Percentiles rank a stretch among this genome's conserved stretches.
phyloP scores from a whole-genome alignment of 1,140 invertebrate genomes.

The Drosophila sproati region DNA sequence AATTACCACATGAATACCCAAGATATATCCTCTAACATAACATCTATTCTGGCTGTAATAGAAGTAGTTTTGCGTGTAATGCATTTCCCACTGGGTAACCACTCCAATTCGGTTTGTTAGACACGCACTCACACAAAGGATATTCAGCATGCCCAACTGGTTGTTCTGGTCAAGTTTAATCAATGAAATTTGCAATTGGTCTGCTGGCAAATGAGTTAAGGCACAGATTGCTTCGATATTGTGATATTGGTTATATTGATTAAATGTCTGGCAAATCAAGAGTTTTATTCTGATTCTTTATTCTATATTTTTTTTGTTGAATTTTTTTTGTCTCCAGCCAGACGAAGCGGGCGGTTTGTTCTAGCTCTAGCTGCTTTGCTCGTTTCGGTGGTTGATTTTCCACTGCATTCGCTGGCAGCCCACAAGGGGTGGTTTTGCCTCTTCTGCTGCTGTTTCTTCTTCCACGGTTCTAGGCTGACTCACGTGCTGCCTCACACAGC shows the following conservation, averaged over 20 bases:
- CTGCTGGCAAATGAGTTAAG: slow-evolving; percentile 39
- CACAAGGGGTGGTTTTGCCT: slow-evolving; percentile 62
- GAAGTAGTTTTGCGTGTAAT: background rate
- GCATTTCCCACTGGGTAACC: slow-evolving; percentile 12
- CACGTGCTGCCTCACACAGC: slow-evolving; percentile 56
- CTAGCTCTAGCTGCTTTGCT: background rate
- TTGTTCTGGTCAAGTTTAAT: slow-evolving; percentile 33
- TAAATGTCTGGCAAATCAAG: slow-evolving; percentile 27
- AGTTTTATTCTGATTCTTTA: slow-evolving; percentile 26
- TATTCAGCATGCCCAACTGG: slow-evolving; percentile 9
- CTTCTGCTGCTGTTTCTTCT: background rate
- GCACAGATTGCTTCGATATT: slow-evolving; percentile 1
- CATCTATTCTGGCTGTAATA: too few relatives aligned
- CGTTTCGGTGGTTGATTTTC: slow-evolving; percentile 71
- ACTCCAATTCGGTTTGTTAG: background rate
- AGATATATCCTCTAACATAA: too few relatives aligned
- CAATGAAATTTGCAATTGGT: slow-evolving; percentile 35
- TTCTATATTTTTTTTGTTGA: background rate
- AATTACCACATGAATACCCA: too few relatives aligned
- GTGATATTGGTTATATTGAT: slow-evolving; percentile 29
- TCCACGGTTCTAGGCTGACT: slow-evolving; percentile 48
- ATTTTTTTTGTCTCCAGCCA: slow-evolving; percentile 1
- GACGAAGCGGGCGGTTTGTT: slow-evolving; percentile 5
- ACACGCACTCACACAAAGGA: background rate
- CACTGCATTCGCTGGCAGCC: slow-evolving; percentile 42